phyloP scores from a whole-genome alignment of 2,113 vertebrate genomes.

The Pelobates fuscus region DNA sequence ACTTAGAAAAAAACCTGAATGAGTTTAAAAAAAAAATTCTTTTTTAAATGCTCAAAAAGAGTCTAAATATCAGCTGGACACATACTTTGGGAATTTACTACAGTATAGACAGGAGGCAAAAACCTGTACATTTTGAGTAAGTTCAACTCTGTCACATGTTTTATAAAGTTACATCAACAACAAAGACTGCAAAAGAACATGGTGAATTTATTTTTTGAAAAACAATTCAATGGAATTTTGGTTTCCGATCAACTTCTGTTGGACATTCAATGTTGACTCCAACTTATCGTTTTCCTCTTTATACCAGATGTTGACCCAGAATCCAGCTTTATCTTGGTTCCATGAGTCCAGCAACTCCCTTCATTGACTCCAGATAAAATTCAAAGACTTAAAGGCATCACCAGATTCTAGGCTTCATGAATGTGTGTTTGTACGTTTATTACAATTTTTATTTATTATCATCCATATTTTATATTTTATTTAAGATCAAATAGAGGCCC shows the following conservation, averaged over 20 bases:
- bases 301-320: not conserved
- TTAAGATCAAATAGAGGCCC: slow-evolving; percentile 19
- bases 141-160: too few relatives aligned
- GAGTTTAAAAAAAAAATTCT: too few relatives aligned
- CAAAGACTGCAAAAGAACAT: too few relatives aligned
- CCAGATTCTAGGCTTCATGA: slow-evolving; percentile 37
- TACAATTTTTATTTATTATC: slow-evolving; percentile 31
- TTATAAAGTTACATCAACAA: too few relatives aligned
- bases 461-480: slow-evolving; percentile 27
- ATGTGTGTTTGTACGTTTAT: slow-evolving; percentile 46
- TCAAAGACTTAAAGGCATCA: slow-evolving; percentile 14
- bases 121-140: too few relatives aligned
- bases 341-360: not conserved
- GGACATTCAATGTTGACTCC: not conserved
- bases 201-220: slow-evolving; percentile 14
- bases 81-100: too few relatives aligned
- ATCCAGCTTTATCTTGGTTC: not conserved
- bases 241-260: not conserved
- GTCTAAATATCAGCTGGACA: too few relatives aligned
- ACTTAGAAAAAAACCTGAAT: too few relatives aligned
- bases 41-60: too few relatives aligned
- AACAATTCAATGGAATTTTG: slow-evolving; percentile 1
- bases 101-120: too few relatives aligned
- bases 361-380: not conserved
- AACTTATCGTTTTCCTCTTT: not conserved